Evolutionary conservation across 2,113 vertebrate species (phyloP).

Genomic region (Clarias batrachus): DNA sequence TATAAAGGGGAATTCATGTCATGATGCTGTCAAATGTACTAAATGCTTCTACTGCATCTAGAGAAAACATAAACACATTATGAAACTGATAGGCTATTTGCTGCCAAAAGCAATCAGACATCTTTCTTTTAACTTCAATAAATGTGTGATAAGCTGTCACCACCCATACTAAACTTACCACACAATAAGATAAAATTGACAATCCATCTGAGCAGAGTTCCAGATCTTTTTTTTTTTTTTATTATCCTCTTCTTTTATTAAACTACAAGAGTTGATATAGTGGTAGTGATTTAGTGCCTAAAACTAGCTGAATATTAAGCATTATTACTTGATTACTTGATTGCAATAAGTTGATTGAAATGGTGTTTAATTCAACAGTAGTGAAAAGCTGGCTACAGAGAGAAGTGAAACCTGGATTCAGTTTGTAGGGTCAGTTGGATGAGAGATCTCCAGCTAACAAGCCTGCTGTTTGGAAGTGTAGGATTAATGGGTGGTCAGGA

Average conservation of each 20-base stretch:
- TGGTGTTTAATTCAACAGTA: conserved; percentile 37
- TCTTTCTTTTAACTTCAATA: neutral
- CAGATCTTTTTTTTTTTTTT: conserved; percentile 10
- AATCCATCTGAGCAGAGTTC: conserved; percentile 11
- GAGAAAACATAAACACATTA: neutral
- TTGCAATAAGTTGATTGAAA: conserved; percentile 44
- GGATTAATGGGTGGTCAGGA: conserved; percentile 45
- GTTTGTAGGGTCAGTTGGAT: conserved; percentile 18
- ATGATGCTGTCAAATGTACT: neutral
- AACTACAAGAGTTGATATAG: conserved; percentile 38
- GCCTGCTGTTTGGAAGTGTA: conserved; percentile 34
- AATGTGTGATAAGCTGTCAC: neutral
- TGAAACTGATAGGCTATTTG: neutral
- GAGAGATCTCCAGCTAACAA: conserved; percentile 46
- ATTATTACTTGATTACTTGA: conserved; percentile 49
- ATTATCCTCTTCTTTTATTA: conserved; percentile 39
- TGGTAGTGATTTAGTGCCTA: conserved; percentile 38
- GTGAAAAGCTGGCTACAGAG: conserved; percentile 7
- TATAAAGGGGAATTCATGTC: neutral
- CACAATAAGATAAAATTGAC: conserved; percentile 26
- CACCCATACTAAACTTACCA: neutral
- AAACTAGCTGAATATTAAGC: conserved; percentile 32
- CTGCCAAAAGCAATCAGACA: conserved; percentile 3
- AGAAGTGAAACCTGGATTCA: conserved; percentile 10
- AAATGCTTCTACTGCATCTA: neutral